Conservation (phyloP, 2,797 vertebrate genomes). For the Hylomyscus alleni region DNA sequence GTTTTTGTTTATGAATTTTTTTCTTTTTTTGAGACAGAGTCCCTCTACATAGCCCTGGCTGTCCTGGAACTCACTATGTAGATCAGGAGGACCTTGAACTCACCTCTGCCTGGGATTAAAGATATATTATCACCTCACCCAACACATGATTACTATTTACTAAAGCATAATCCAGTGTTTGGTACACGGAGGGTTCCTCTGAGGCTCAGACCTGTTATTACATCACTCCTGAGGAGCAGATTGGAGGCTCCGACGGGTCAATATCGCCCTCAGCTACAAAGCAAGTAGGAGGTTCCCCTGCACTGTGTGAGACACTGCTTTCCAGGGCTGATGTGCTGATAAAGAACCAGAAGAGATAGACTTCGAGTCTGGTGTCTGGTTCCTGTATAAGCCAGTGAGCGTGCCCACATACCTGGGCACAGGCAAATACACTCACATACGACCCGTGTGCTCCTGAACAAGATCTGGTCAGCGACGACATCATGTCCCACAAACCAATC, state of each 20-base stretch:
- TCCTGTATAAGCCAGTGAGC: background rate
- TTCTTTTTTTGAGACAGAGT: too few species aligned
- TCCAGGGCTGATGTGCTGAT: background rate
- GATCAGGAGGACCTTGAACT: background rate
- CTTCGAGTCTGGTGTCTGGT: background rate
- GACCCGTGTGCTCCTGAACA: accelerated
- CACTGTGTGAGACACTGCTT: background rate
- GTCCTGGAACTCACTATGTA: background rate
- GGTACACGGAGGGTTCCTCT: background rate
- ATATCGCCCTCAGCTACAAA: background rate
- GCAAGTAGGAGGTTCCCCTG: background rate
- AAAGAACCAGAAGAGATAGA: background rate
- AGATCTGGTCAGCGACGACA: background rate
- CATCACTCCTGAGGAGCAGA: background rate
- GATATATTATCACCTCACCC: too few species aligned
- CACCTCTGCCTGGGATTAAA: background rate
- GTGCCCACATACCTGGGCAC: accelerated
- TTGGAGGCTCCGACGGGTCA: background rate
- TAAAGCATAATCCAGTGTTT: background rate
- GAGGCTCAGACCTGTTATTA: background rate
- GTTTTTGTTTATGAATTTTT: background rate
- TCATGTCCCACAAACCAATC: accelerated
- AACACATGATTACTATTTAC: background rate
- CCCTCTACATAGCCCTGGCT: background rate
- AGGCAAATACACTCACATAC: too few species aligned